A percentile compares a stretch with the other conserved stretches of the same genome.
Evolutionary conservation across 35 echinoderm and acorn worm species (phyloP).

Genomic region (Patiria miniata): DNA sequence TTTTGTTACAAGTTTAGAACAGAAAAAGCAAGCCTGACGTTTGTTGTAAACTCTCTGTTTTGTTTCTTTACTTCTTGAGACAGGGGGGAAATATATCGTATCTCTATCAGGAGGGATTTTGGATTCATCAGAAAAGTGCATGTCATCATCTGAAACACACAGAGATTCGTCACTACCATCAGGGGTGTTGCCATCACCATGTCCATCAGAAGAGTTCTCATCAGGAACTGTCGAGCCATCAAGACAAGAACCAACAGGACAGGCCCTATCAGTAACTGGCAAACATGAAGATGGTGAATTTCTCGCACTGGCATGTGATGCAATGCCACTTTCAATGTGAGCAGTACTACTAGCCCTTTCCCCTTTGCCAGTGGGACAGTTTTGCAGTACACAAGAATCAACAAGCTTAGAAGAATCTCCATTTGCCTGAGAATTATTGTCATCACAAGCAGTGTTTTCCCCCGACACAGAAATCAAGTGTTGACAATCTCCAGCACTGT

Average conservation of each 20-base stretch:
- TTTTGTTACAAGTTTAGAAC: conserved; percentile 33
- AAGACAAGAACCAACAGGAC: background rate
- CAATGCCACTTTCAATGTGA: too few relatives aligned
- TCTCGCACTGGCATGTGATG: too few relatives aligned
- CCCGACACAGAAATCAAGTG: background rate
- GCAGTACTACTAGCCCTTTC: too few relatives aligned
- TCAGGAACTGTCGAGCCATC: too few relatives aligned
- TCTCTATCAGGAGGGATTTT: background rate
- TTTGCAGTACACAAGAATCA: background rate
- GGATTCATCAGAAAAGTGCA: background rate
- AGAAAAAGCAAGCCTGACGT: conserved; percentile 38
- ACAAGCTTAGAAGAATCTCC: background rate
- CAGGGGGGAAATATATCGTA: background rate
- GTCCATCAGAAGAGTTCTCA: background rate
- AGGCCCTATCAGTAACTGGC: background rate
- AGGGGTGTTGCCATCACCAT: background rate
- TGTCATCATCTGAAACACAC: background rate
- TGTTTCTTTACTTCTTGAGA: background rate
- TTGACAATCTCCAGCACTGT: background rate
- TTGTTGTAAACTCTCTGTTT: conserved; percentile 38
- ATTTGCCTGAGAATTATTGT: background rate
- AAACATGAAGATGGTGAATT: too few relatives aligned
- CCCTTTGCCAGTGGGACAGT: too few relatives aligned
- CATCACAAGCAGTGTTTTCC: background rate
- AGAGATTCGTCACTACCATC: background rate